A percentile compares a stretch with the other conserved stretches of the same genome.
These are phyloP conservation scores for Hiodon alosoides DNA, from an alignment of 2,113 vertebrate species.

Conservation along the genomic window DNA sequence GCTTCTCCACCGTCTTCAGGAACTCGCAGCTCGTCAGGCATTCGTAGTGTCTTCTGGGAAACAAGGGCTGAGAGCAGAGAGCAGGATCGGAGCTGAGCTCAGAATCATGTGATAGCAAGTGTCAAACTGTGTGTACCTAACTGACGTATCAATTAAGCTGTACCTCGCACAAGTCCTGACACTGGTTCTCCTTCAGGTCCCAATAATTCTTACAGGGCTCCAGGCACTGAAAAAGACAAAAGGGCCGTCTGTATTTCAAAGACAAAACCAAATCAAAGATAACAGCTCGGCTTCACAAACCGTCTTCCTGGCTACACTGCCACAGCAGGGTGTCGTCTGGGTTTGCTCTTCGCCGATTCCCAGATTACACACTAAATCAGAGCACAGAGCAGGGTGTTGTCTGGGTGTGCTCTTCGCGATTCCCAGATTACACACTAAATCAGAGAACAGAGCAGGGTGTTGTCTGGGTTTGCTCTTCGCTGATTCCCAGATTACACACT, in stretches of 20 bases:
- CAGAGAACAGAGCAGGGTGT: no score
- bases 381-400: no score
- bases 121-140: no score
- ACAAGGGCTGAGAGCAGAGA: conserved; percentile 59
- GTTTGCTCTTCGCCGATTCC: no score
- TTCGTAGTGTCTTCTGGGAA: conserved; percentile 84
- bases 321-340: no score
- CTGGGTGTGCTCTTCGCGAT: no score
- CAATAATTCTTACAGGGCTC: conserved; percentile 83
- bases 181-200: conserved; percentile 70
- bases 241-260: conserved; percentile 15
- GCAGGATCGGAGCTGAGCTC: neutral
- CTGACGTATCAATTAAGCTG: no score
- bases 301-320: neutral
- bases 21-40: conserved; percentile 91
- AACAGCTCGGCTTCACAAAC: neutral
- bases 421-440: no score
- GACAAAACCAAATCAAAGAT: conserved; percentile 17
- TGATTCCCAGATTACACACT: no score
- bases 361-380: no score
- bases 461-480: no score
- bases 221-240: conserved; percentile 71
- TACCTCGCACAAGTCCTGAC: conserved; percentile 80
- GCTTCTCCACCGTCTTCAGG: conserved; percentile 68
- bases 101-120: no score